Conservation (phyloP, 2,113 vertebrate species). For the Tragelaphus scriptus region DNA sequence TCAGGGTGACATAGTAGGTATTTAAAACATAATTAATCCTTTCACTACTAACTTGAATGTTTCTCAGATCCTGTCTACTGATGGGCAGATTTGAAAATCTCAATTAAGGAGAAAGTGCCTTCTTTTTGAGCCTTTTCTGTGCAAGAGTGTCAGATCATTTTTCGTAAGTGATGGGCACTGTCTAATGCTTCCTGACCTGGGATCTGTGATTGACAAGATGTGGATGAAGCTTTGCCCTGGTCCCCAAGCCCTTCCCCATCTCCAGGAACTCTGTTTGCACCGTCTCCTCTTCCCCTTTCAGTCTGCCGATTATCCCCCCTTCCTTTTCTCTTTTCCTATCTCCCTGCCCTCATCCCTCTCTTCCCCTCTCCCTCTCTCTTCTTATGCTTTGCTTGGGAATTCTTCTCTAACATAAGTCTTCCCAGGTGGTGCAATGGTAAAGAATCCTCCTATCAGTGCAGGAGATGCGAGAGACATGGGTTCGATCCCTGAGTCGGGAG, state of each 20-base stretch:
- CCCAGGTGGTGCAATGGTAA: too few relatives aligned
- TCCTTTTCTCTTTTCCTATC: not conserved
- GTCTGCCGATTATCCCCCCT: not conserved
- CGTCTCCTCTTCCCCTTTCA: too few relatives aligned
- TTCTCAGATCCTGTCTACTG: not conserved
- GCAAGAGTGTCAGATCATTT: not conserved
- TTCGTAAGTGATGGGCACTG: not conserved
- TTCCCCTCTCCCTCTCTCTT: not conserved
- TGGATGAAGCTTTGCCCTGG: rapidly evolving
- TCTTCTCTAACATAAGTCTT: not conserved
- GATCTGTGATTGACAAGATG: not conserved
- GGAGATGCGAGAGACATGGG: too few relatives aligned
- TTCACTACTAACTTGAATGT: not conserved
- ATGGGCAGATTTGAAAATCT: not conserved
- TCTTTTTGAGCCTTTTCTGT: not conserved
- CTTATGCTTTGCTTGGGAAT: too few relatives aligned
- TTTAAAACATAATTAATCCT: not conserved
- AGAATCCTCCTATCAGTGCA: too few relatives aligned
- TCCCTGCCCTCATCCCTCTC: not conserved
- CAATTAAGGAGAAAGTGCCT: not conserved
- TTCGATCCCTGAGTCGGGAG: too few relatives aligned
- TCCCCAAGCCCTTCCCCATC: too few relatives aligned
- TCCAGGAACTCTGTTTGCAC: rapidly evolving
- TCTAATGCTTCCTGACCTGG: too few relatives aligned
- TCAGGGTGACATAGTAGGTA: not conserved